These are phyloP conservation scores for Ciona savignyi DNA, from an alignment of 23 tunicate species.

Conservation along the genomic window DNA sequence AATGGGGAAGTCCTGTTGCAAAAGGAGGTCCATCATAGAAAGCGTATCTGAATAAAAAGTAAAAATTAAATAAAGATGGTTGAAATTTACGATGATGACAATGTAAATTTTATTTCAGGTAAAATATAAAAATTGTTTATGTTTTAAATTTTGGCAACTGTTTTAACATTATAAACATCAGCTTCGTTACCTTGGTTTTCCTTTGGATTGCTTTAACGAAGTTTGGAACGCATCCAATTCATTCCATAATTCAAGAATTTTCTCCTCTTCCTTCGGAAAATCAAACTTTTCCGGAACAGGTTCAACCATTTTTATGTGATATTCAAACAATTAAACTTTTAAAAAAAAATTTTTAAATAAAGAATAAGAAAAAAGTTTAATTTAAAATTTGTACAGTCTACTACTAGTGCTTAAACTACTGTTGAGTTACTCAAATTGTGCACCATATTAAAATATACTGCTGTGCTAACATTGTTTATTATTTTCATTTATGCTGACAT, in stretches of 20 bases:
- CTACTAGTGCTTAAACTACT: too few relatives aligned
- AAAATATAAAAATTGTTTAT: not conserved
- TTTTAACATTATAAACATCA: not conserved
- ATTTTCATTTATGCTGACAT: too few relatives aligned
- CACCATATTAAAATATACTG: too few relatives aligned
- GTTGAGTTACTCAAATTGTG: too few relatives aligned
- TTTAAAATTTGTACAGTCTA: too few relatives aligned
- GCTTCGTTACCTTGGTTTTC: constrained; percentile 64
- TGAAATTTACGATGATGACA: not conserved
- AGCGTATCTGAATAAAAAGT: constrained; percentile 44
- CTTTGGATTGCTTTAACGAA: constrained; percentile 82
- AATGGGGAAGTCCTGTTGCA: constrained; percentile 94
- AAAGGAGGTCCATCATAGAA: constrained; percentile 98
- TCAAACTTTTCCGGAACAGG: constrained; percentile 79
- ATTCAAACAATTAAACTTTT: too few relatives aligned
- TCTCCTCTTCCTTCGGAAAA: constrained; percentile 83
- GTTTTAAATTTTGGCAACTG: not conserved
- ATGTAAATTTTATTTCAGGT: not conserved
- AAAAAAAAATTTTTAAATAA: too few relatives aligned
- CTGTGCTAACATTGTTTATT: too few relatives aligned
- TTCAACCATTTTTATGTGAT: constrained; percentile 87
- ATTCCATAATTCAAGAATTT: constrained; percentile 66
- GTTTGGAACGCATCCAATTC: constrained; percentile 77
- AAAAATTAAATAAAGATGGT: not conserved
- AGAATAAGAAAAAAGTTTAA: too few relatives aligned